A percentile compares a stretch with the other conserved stretches of the same genome.
Conservation (phyloP, 2,797 vertebrate species). For the Emydoidea blandingii region DNA sequence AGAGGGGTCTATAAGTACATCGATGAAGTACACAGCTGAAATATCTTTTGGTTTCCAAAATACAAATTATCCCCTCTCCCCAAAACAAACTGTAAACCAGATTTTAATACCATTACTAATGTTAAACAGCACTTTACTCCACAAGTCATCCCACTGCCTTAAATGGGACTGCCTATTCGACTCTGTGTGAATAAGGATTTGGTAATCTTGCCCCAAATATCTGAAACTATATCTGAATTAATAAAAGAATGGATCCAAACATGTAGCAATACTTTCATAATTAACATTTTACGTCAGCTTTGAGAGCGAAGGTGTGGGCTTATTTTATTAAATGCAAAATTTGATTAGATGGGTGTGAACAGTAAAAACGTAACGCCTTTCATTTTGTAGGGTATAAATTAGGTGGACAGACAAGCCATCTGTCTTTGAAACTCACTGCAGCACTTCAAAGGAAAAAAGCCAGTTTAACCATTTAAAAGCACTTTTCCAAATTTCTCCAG, state of each 20-base stretch:
- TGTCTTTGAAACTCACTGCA: slow-evolving; percentile 35
- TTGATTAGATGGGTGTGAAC: background rate
- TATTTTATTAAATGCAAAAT: background rate
- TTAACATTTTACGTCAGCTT: background rate
- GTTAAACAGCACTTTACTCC: background rate
- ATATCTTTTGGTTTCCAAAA: background rate
- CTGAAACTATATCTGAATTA: background rate
- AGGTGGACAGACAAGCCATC: slow-evolving; percentile 33
- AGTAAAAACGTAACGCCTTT: slow-evolving; percentile 4
- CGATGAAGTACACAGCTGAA: background rate
- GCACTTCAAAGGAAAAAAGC: slow-evolving; percentile 51
- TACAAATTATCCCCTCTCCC: background rate
- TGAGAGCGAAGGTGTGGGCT: background rate
- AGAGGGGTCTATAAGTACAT: slow-evolving; percentile 20
- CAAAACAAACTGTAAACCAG: background rate
- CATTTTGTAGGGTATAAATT: slow-evolving; percentile 26
- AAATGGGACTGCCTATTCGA: background rate
- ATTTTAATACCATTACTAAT: background rate
- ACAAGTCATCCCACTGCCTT: background rate
- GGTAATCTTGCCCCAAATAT: background rate
- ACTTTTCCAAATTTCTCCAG: slow-evolving; percentile 57
- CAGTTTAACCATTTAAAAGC: slow-evolving; percentile 62
- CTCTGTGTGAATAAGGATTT: background rate
- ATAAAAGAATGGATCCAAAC: background rate
- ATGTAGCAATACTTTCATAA: background rate